phyloP scores from a whole-genome alignment of 2,797 vertebrate genomes.

The Leptoclinus maculatus region DNA sequence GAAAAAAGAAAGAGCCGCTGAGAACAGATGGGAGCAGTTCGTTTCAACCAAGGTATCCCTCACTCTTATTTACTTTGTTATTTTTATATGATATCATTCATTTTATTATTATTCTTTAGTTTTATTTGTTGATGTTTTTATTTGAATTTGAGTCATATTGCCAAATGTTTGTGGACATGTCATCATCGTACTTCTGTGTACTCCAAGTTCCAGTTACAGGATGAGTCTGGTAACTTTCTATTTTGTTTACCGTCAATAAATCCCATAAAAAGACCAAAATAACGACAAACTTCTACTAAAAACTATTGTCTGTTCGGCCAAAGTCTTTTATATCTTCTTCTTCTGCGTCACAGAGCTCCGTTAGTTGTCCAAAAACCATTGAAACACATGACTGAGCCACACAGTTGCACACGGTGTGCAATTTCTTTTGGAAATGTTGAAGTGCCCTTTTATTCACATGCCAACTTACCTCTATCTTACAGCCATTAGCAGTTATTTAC shows the following conservation, averaged over 20 bases:
- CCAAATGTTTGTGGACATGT: not conserved
- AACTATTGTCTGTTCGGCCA: not conserved
- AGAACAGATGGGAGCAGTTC: slow-evolving; percentile 83
- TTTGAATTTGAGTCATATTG: no score
- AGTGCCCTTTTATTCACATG: no score
- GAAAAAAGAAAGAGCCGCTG: slow-evolving; percentile 78
- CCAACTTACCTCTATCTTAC: no score
- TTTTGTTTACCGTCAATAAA: not conserved
- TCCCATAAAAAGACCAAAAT: not conserved
- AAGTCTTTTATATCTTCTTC: not conserved
- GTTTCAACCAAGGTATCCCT: slow-evolving; percentile 62
- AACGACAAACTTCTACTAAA: not conserved
- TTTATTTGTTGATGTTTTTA: no score
- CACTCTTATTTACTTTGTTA: not conserved
- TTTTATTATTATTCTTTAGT: no score
- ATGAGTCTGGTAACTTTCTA: not conserved
- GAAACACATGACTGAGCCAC: no score
- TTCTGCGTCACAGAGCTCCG: not conserved
- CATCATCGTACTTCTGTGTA: no score
- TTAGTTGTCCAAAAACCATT: no score
- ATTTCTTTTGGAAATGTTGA: no score
- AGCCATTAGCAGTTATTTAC: no score
- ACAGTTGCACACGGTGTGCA: no score
- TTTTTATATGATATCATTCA: no score
- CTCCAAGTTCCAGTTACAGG: not conserved